Evolutionary conservation across 92 coral and sea anemone species (phyloP).

Genomic region (Palythoa grandis): DNA sequence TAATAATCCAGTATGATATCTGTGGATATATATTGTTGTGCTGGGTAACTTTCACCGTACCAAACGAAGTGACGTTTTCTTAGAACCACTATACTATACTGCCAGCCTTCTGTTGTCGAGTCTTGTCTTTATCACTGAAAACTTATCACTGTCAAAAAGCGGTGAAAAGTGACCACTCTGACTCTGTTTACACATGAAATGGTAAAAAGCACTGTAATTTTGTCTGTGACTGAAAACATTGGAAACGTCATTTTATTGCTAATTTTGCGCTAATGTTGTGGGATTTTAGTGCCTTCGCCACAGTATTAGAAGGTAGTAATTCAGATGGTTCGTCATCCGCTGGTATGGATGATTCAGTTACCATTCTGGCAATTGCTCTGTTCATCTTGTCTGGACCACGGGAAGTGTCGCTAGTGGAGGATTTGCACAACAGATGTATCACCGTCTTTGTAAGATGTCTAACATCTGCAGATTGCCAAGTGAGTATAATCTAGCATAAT

Average conservation of each 20-base stretch:
- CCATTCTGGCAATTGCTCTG: constrained; percentile 84
- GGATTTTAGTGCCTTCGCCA: constrained; percentile 84
- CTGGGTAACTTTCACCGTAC: no score
- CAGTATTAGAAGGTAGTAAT: constrained; percentile 57
- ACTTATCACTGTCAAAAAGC: no score
- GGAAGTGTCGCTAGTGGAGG: constrained; percentile 81
- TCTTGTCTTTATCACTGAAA: no score
- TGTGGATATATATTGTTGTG: no score
- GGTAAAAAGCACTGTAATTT: no score
- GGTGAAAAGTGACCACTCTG: no score
- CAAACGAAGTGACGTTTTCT: no score
- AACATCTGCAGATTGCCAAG: constrained; percentile 76
- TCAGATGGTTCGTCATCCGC: constrained; percentile 43
- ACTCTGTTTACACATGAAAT: no score
- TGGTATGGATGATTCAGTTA: constrained; percentile 79
- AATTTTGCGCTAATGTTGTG: not conserved
- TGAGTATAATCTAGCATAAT: constrained; percentile 8
- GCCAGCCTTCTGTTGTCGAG: no score
- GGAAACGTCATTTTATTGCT: not conserved
- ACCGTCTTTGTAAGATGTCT: constrained; percentile 85
- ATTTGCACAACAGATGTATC: constrained; percentile 82
- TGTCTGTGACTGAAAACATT: no score
- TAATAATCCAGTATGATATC: no score
- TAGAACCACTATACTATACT: no score
- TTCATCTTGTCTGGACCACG: constrained; percentile 94